These are phyloP conservation scores for Caenorhabditis sp. DNA, from an alignment of 2,888 invertebrate species.

Conservation along the genomic window DNA sequence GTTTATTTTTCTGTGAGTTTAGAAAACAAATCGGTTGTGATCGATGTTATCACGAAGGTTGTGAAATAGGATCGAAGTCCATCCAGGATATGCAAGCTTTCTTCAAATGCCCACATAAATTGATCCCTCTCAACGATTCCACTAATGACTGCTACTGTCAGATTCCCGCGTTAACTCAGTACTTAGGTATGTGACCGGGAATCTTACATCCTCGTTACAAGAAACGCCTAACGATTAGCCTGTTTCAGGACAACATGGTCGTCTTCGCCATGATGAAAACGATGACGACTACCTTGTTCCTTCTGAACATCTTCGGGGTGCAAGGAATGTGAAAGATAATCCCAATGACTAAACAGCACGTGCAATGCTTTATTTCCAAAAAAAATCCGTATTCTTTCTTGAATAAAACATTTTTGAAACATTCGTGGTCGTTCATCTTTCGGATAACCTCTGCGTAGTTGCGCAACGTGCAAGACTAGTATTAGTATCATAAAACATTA, in stretches of 20 bases:
- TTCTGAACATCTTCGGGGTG: not conserved
- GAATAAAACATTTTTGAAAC: too few relatives aligned
- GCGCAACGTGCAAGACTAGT: too few relatives aligned
- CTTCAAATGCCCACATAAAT: conserved; percentile 76
- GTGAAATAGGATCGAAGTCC: conserved; percentile 70
- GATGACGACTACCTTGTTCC: conserved; percentile 27
- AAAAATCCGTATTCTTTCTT: too few relatives aligned
- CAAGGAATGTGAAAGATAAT: not conserved
- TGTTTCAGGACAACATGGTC: conserved; percentile 15
- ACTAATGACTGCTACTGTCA: conserved; percentile 78
- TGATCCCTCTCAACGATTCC: conserved; percentile 71
- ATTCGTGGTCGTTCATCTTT: too few relatives aligned
- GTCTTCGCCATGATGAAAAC: conserved; percentile 13
- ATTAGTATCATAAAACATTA: too few relatives aligned
- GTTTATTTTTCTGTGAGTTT: conserved; percentile 24
- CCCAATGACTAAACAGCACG: too few relatives aligned
- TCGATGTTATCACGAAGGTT: conserved; percentile 72
- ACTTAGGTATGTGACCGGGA: conserved; percentile 44
- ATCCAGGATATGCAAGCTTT: conserved; percentile 70
- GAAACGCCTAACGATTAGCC: too few relatives aligned
- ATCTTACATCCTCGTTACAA: not conserved
- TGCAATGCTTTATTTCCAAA: too few relatives aligned
- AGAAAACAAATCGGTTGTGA: conserved; percentile 78
- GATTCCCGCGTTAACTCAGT: conserved; percentile 54
- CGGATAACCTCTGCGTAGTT: too few relatives aligned